Conservation (phyloP, 2,113 vertebrate species). For the Lagopus muta region DNA sequence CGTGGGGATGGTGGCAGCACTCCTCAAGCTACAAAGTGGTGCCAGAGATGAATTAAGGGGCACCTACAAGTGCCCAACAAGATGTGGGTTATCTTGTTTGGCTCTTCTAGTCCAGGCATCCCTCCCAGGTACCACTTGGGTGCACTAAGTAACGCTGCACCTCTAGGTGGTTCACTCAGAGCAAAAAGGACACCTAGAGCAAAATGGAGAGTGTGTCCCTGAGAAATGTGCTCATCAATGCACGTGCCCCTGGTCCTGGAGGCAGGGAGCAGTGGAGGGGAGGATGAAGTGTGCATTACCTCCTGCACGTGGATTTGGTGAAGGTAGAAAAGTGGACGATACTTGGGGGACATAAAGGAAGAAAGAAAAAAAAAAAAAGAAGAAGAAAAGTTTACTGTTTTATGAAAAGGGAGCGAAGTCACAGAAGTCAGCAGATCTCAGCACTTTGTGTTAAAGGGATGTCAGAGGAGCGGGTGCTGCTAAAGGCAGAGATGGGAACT, state of each 20-base stretch:
- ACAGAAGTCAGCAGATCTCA: neutral
- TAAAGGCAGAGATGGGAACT: neutral
- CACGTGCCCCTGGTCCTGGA: neutral
- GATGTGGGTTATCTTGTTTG: neutral
- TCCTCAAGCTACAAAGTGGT: neutral
- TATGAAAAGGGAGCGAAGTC: neutral
- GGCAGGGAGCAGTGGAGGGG: neutral
- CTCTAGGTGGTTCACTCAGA: no score
- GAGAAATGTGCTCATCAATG: neutral
- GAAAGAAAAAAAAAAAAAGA: neutral
- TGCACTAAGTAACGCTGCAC: neutral
- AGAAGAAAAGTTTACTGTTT: neutral
- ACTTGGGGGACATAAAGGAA: neutral
- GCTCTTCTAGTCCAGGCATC: neutral
- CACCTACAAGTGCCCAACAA: no score
- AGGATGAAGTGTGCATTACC: neutral
- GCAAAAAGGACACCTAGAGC: neutral
- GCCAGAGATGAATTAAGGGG: neutral
- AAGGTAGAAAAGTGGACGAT: neutral
- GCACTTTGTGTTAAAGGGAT: rapidly evolving
- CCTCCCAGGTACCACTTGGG: neutral
- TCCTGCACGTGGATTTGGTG: neutral
- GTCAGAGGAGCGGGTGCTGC: neutral
- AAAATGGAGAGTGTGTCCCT: neutral
- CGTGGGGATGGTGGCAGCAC: neutral